Percentiles rank a stretch among this genome's conserved stretches.
phyloP scores from a whole-genome alignment of 2,113 vertebrate species.

The Zosterops borbonicus region DNA sequence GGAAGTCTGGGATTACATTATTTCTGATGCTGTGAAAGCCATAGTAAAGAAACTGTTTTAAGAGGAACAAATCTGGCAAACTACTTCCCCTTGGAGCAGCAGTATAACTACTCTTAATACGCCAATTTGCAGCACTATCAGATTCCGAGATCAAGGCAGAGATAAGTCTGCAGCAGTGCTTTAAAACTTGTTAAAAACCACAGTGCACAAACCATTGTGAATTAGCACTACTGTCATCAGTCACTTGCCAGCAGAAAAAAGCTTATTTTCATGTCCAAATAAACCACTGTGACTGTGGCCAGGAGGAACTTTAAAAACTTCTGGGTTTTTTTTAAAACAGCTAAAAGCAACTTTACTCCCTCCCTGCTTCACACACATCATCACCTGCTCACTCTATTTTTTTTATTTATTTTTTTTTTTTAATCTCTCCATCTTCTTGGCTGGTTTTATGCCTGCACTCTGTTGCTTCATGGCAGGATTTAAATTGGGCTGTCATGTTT shows the following conservation, averaged over 20 bases:
- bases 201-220: background rate
- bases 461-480: background rate
- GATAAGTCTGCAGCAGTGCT: background rate
- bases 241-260: background rate
- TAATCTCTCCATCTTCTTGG: background rate
- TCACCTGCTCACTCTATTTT: background rate
- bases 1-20: background rate
- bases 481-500: background rate
- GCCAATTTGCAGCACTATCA: background rate
- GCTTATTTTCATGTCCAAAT: background rate
- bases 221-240: background rate
- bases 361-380: rapidly evolving
- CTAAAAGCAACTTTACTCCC: background rate
- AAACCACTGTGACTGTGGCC: background rate
- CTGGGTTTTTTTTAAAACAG: background rate
- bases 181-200: background rate
- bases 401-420: background rate
- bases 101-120: background rate
- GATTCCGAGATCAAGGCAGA: background rate
- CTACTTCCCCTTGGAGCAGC: background rate
- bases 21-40: background rate
- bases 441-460: background rate
- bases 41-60: background rate
- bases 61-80: background rate
- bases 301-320: background rate